phyloP scores from a whole-genome alignment of 2,888 invertebrate genomes.

The Punctoribates punctum region DNA sequence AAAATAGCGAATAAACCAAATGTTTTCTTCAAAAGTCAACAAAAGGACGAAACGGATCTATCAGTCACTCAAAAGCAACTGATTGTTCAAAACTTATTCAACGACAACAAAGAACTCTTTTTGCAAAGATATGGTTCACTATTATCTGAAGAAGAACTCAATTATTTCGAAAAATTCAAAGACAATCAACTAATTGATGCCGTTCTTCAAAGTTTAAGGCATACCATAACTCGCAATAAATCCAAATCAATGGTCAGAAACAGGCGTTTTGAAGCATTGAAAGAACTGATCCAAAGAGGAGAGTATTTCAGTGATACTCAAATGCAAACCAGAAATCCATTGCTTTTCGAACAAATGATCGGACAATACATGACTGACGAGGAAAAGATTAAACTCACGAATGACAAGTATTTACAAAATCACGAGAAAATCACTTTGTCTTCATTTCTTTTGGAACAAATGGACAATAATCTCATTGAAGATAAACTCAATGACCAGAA shows the following conservation, averaged over 20 bases:
- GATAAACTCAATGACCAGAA: constrained; percentile 58
- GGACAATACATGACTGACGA: constrained; percentile 77
- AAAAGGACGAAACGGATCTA: constrained; percentile 71
- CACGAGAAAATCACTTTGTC: constrained; percentile 59
- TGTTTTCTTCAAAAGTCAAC: constrained; percentile 58
- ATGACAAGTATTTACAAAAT: constrained; percentile 53
- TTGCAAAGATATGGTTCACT: constrained; percentile 71
- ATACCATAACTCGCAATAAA: constrained; percentile 44
- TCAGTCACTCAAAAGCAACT: constrained; percentile 65
- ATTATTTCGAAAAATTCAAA: constrained; percentile 61
- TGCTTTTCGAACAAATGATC: constrained; percentile 81
- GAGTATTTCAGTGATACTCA: constrained; percentile 83
- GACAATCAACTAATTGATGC: constrained; percentile 60
- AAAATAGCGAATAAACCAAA: constrained; percentile 10
- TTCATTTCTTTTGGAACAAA: constrained; percentile 71
- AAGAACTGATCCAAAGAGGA: constrained; percentile 65
- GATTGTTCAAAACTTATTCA: constrained; percentile 65
- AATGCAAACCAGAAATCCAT: constrained; percentile 88
- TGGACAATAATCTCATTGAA: constrained; percentile 68
- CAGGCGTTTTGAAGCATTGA: constrained; percentile 74
- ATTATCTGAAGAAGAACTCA: constrained; percentile 65
- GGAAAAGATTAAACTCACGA: constrained; percentile 60
- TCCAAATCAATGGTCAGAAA: constrained; percentile 66
- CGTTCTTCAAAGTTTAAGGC: constrained; percentile 55
- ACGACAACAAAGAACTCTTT: constrained; percentile 67